These are phyloP conservation scores for Notoglanidium macrostoma DNA, from an alignment of 2,797 vertebrate species.

Conservation along the genomic window DNA sequence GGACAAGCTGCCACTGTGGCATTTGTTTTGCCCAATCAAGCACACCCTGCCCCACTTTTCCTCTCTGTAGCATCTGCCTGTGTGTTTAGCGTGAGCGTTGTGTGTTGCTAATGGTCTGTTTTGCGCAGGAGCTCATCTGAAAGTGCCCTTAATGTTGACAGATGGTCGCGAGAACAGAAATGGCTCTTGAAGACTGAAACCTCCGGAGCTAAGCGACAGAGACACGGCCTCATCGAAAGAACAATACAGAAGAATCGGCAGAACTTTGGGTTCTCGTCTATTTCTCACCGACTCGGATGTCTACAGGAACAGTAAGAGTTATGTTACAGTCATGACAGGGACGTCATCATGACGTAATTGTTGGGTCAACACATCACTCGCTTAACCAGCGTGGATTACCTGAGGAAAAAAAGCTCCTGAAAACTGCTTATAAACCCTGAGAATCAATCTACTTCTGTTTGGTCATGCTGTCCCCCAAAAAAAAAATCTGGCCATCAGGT, in stretches of 20 bases:
- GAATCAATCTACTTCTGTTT: neutral
- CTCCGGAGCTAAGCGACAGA: neutral
- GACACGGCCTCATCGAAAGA: neutral
- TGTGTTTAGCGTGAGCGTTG: conserved; percentile 36
- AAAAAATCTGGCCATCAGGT: neutral
- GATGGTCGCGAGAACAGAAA: neutral
- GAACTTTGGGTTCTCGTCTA: neutral
- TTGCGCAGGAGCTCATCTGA: conserved; percentile 56
- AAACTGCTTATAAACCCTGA: neutral
- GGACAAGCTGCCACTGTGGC: conserved; percentile 65
- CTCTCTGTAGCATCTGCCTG: conserved; percentile 53
- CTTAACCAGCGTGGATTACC: neutral
- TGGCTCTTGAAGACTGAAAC: neutral
- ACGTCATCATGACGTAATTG: neutral
- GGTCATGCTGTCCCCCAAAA: neutral
- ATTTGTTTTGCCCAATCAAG: conserved; percentile 58
- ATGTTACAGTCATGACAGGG: neutral
- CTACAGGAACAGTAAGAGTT: neutral
- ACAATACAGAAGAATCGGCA: neutral
- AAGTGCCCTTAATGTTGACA: conserved; percentile 32
- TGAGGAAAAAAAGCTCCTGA: neutral
- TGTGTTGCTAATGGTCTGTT: conserved; percentile 26
- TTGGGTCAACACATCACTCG: neutral
- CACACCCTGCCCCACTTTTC: conserved; percentile 45
- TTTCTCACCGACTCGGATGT: neutral